These are phyloP conservation scores for Drosophila ironensis DNA, from an alignment of 1,140 invertebrate species.

Conservation along the genomic window DNA sequence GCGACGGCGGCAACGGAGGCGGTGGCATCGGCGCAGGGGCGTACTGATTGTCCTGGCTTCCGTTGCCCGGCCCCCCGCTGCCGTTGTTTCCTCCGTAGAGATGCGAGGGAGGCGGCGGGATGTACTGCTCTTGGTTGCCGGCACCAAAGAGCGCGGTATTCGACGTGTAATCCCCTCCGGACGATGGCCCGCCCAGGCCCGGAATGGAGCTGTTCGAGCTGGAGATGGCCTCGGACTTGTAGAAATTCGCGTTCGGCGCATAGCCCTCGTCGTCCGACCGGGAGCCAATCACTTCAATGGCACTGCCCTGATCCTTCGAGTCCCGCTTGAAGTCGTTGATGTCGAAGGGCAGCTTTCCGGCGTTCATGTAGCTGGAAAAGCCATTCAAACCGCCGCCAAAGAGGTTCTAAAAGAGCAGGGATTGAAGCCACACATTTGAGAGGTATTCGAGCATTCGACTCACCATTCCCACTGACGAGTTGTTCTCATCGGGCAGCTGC, in stretches of 20 bases:
- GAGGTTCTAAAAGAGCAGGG: conserved; percentile 44
- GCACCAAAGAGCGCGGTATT: conserved; percentile 37
- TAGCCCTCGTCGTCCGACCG: conserved; percentile 76
- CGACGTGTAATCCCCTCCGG: conserved; percentile 56
- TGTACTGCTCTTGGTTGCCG: conserved; percentile 46
- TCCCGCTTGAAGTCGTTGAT: conserved; percentile 81
- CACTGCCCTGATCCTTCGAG: conserved; percentile 56
- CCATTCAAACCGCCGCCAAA: conserved; percentile 70
- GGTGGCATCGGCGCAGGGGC: conserved; percentile 82
- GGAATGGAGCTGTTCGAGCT: conserved; percentile 51
- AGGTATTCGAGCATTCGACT: background rate
- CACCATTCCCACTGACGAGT: conserved; percentile 57
- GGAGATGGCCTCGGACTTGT: conserved; percentile 60
- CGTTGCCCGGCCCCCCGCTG: background rate
- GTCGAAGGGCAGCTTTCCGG: conserved; percentile 76
- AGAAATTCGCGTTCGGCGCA: conserved; percentile 58
- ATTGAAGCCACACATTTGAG: background rate
- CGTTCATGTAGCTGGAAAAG: conserved; percentile 74
- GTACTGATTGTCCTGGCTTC: conserved; percentile 38
- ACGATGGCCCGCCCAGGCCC: conserved; percentile 34
- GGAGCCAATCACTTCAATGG: conserved; percentile 84
- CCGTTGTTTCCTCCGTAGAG: conserved; percentile 32
- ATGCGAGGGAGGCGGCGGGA: conserved; percentile 62
- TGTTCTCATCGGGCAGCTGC: conserved; percentile 85
- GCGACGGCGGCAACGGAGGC: conserved; percentile 84